Evolutionary conservation across 2,797 vertebrate genomes (phyloP), one percentile per base, ranked within the genome.

Genomic region (Epinephelus malabaricus): DNA sequence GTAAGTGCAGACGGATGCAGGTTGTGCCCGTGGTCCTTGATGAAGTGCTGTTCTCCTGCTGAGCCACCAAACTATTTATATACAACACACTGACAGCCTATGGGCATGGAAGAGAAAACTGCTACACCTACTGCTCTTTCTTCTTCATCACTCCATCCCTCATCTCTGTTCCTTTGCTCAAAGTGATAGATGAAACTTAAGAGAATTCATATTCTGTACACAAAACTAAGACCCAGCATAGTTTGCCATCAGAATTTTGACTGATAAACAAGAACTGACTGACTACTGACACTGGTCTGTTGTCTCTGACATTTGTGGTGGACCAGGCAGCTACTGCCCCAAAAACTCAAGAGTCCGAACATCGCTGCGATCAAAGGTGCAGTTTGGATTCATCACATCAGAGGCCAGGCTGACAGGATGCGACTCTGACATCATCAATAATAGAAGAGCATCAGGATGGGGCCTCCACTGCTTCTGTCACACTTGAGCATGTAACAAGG

Each of bases 61-160:
- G 94, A 95, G 92, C 83, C 78, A 88, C 88, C 86, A 88, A 85
- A 88, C 87, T 86, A 84, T 95, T 94, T 92, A 87, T 90, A 88
- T 60, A 85, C 80, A 85, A 82, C 81, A 87, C 72, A 71, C 61
- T 73, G 86, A 81, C 88, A 82, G 78, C 85, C 87, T 61, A 59
- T 76, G 71, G 88, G 72, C 84, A 81, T 0, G 88, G 90, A 90
- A 86, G 86, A 85, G 55, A 81, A 91, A 91, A 91, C 66, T 83
- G 86, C 90, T 81, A 71, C 76, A 55, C 68, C 63, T 50, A 78
- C 78, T 56, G 46, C 69, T 80, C 72, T 86, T 73, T 83, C 59
- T 71, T 73, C 34, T 43, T 78, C 71, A 82, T 79, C 75, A 43
- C 53, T 66, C 23, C 1, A 79, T 84, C 63, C 72, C 50, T 82